These are phyloP conservation scores for Sarcophaga variegata DNA, from an alignment of 2,888 invertebrate species.

Conservation along the genomic window DNA sequence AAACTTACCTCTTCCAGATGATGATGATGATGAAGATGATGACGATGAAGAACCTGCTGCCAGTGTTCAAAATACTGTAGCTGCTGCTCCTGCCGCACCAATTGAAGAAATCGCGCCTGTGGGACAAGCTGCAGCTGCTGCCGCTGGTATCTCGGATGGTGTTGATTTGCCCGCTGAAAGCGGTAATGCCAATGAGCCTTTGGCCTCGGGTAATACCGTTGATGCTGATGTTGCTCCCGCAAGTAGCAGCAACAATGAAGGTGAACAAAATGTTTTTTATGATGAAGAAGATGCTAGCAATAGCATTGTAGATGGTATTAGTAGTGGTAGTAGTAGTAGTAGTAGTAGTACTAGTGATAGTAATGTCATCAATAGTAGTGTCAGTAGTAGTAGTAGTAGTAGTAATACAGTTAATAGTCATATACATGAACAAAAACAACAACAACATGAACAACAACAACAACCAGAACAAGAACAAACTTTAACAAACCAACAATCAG, in stretches of 20 bases:
- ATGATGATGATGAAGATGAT: conserved; percentile 84
- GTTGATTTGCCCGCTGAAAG: conserved; percentile 78
- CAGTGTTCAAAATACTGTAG: conserved; percentile 79
- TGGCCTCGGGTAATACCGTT: conserved; percentile 73
- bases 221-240: conserved; percentile 72
- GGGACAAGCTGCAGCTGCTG: conserved; percentile 82
- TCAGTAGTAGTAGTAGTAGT: conserved; percentile 45
- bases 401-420: conserved; percentile 62
- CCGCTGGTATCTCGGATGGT: conserved; percentile 77
- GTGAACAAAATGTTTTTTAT: conserved; percentile 82
- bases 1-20: conserved; percentile 81
- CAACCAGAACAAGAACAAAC: conserved; percentile 70
- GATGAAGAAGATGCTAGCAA: conserved; percentile 79
- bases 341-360: conserved; percentile 67
- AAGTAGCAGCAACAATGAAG: conserved; percentile 78
- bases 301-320: conserved; percentile 78
- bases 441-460: conserved; percentile 52
- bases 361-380: conserved; percentile 57
- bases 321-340: conserved; percentile 74
- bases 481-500: conserved; percentile 59
- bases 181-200: conserved; percentile 73
- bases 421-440: conserved; percentile 64
- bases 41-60: conserved; percentile 83
- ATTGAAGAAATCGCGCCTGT: conserved; percentile 79
- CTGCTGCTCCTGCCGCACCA: conserved; percentile 83